Percentiles rank a stretch among this genome's conserved stretches.
Conservation (phyloP, 2,888 invertebrate species). For the Sesia apiformis region DNA sequence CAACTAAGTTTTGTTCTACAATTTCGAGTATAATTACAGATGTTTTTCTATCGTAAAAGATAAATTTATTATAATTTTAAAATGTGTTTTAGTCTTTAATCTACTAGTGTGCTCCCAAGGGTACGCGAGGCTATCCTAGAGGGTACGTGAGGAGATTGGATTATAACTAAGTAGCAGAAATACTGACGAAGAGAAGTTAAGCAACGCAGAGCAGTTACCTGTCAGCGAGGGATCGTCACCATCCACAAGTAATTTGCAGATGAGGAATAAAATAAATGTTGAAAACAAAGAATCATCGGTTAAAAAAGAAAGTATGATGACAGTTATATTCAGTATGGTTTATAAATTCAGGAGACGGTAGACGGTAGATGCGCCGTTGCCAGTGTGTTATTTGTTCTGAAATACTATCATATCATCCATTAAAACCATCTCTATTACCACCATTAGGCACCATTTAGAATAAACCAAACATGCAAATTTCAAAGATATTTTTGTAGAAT, state of each 20-base stretch:
- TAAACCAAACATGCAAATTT: slow-evolving; percentile 6
- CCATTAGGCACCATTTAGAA: slow-evolving; percentile 4
- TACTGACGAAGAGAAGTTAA: slow-evolving; percentile 2
- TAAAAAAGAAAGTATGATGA: slow-evolving; percentile 7
- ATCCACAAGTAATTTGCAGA: slow-evolving; percentile 7
- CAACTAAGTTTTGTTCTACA: too few species aligned
- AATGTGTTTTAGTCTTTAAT: too few species aligned
- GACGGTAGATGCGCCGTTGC: slow-evolving; percentile 4
- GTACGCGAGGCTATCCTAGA: too few species aligned
- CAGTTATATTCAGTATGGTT: slow-evolving; percentile 8
- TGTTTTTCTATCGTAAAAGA: too few species aligned
- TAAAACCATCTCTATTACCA: slow-evolving; percentile 5
- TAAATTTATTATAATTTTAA: too few species aligned
- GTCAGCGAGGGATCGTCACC: slow-evolving; percentile 6
- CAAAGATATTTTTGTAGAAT: slow-evolving; percentile 3
- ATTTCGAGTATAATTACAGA: too few species aligned
- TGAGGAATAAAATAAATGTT: slow-evolving; percentile 8
- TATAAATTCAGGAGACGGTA: slow-evolving; percentile 5
- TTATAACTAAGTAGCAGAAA: too few species aligned
- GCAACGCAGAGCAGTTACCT: slow-evolving; percentile 10
- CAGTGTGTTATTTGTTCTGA: slow-evolving; percentile 4
- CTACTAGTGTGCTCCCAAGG: too few species aligned
- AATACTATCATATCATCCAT: slow-evolving; percentile 4
- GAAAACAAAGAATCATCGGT: slow-evolving; percentile 6
- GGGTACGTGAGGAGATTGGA: too few species aligned